Evolutionary conservation across 2,113 vertebrate genomes (phyloP), one percentile per base, ranked within the genome.

Genomic region (Marmota flaviventris): DNA sequence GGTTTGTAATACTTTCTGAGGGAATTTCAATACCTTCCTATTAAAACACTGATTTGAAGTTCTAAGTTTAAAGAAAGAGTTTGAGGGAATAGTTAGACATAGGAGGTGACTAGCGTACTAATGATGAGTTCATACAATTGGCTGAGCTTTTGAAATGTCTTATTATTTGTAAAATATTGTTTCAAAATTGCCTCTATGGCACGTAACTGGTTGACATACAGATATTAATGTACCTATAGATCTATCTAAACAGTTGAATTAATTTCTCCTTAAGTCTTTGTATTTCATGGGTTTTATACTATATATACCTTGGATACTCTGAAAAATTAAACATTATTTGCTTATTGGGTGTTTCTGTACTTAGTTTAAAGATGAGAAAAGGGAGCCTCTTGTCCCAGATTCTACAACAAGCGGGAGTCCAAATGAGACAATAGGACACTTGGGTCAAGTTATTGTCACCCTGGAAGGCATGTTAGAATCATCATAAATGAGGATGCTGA

Each of bases 321-420:
- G 56, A 93, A 82, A 70, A 88, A 73, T 61, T 67, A 72, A 72
- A 77, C 63, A 11, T 3, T 29, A 69, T 29, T 85, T 91, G 9
- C 29, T 22, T 9, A 82, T 78, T 39, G 73, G 85, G 45, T 77
- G 75, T 70, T 89, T 85, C 27, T 85, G 48, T 27, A 24, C 34
- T 82, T 90, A 77, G 67, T 83, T 85, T 92, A 51, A 89, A 91
- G 34, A 86, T 73, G 65, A 89, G 67, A 29, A 58, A 91, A 94
- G 95, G 14, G 34, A 89, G 42, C 11, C 61, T 22, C 25, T 10
- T 11, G n/a, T 77, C 39, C 61, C 90, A 85, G 61, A 73, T 81
- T 77, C 69, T 24, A 39, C 4, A 65, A 25, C 51, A 58, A 13
- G 34, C 11, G 6, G n/a, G 56, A 77, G 12, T 83, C 70, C 1